phyloP scores from a whole-genome alignment of 1,140 invertebrate species.

The Drosophila ambigua region DNA sequence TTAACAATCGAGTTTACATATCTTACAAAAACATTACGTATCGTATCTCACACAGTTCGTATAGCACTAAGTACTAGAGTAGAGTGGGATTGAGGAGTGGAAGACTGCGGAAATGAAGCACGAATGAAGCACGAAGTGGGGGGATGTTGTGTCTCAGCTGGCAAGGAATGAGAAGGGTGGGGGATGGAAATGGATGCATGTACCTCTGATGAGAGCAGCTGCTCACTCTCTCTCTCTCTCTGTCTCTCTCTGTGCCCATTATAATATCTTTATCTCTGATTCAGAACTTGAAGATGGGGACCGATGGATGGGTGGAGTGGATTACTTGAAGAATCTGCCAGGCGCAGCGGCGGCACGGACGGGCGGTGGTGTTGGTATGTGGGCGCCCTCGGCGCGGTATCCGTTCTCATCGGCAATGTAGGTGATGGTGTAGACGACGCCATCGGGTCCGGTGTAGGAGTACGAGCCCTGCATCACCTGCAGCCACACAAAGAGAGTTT shows the following conservation, averaged over 20 bases:
- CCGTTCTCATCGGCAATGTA: conserved; percentile 89
- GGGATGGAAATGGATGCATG: conserved; percentile 3
- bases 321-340: conserved; percentile 82
- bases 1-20: conserved; percentile 71
- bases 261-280: conserved; percentile 23
- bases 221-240: conserved; percentile 28
- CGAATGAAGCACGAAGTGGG: conserved; percentile 27
- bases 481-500: conserved; percentile 51
- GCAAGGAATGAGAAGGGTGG: conserved; percentile 10
- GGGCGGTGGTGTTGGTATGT: conserved; percentile 86
- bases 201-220: conserved; percentile 34
- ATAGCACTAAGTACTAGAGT: conserved; percentile 44
- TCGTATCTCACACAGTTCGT: conserved; percentile 54
- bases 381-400: conserved; percentile 86
- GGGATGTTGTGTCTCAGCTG: not conserved
- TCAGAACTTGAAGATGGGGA: conserved; percentile 23
- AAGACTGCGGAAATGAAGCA: conserved; percentile 28
- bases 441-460: conserved; percentile 88
- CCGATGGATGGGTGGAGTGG: too few species aligned
- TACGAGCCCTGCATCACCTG: conserved; percentile 87
- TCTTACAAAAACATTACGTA: conserved; percentile 59
- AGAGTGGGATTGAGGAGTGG: conserved; percentile 1
- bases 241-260: conserved; percentile 1
- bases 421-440: conserved; percentile 86
- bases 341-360: conserved; percentile 66